phyloP scores from a whole-genome alignment of 1,140 invertebrate species.

The Trichogramma pretiosum region DNA sequence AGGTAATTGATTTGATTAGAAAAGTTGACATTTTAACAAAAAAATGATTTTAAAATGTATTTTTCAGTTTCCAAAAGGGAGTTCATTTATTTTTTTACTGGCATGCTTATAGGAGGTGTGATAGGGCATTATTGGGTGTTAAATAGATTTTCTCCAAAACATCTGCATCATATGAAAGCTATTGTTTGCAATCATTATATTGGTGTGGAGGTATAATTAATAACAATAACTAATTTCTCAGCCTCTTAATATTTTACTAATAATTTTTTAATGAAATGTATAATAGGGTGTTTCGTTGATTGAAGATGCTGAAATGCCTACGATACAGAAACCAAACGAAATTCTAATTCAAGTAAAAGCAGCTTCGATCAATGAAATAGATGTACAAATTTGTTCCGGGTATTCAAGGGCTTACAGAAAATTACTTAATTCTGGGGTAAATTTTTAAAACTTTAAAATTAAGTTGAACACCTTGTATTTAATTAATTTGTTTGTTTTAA shows the following conservation, averaged over 20 bases:
- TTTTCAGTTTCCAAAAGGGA: conserved; percentile 43
- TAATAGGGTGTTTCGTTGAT: conserved; percentile 46
- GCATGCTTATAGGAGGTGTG: conserved; percentile 43
- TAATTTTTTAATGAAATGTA: conserved; percentile 6
- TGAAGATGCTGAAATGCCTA: conserved; percentile 51
- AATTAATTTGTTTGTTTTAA: conserved; percentile 7
- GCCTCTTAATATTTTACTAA: too few relatives aligned
- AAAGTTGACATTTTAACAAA: conserved; percentile 21
- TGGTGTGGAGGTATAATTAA: conserved; percentile 44
- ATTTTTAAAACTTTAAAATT: conserved; percentile 16
- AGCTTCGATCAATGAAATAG: conserved; percentile 54
- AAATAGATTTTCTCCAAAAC: conserved; percentile 31
- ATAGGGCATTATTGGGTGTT: conserved; percentile 44
- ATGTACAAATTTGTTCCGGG: conserved; percentile 54
- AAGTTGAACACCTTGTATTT: not conserved
- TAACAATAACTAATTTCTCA: too few relatives aligned
- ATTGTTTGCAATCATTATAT: conserved; percentile 47
- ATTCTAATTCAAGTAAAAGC: conserved; percentile 59
- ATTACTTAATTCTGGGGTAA: conserved; percentile 50
- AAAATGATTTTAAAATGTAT: conserved; percentile 7
- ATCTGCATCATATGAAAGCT: conserved; percentile 46
- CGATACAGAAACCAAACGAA: conserved; percentile 49
- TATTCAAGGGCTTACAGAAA: conserved; percentile 52
- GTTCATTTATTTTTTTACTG: conserved; percentile 43
- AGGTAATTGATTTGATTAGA: conserved; percentile 28